Evolutionary conservation across 2,888 invertebrate species (phyloP).

Genomic region (Seira sanloemensis): DNA sequence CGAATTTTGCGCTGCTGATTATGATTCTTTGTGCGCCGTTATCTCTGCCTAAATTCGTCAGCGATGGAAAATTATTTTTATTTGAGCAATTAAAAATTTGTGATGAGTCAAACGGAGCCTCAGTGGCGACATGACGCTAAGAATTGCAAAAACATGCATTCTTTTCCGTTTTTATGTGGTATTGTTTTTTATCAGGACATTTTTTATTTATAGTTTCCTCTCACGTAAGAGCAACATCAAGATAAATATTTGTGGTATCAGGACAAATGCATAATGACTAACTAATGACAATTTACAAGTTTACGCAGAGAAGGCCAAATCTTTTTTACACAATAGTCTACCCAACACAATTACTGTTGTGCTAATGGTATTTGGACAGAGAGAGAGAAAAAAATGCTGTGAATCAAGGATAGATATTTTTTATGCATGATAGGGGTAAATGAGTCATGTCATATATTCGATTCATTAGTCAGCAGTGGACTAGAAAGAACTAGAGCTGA

Average conservation of each 20-base stretch:
- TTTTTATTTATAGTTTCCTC: neutral
- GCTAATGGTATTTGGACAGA: neutral
- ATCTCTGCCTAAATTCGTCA: too few species aligned
- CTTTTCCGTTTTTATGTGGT: neutral
- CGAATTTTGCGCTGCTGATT: too few species aligned
- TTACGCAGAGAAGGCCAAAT: neutral
- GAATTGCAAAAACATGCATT: too few species aligned
- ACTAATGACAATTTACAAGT: neutral
- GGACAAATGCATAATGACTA: neutral
- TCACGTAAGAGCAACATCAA: neutral
- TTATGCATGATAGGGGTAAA: constrained; percentile 13
- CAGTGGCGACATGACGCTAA: too few species aligned
- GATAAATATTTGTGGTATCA: neutral
- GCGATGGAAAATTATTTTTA: too few species aligned
- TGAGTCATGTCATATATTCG: constrained; percentile 43
- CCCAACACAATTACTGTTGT: neutral
- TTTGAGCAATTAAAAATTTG: too few species aligned
- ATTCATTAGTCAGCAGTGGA: constrained; percentile 37
- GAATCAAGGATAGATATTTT: neutral
- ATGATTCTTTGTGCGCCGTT: too few species aligned
- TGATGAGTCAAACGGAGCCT: too few species aligned
- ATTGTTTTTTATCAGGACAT: neutral
- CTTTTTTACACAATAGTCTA: neutral
- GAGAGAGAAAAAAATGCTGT: neutral
- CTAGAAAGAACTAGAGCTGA: neutral